Evolutionary conservation across 2,888 invertebrate species (phyloP).

Genomic region (Drosophila leonis): DNA sequence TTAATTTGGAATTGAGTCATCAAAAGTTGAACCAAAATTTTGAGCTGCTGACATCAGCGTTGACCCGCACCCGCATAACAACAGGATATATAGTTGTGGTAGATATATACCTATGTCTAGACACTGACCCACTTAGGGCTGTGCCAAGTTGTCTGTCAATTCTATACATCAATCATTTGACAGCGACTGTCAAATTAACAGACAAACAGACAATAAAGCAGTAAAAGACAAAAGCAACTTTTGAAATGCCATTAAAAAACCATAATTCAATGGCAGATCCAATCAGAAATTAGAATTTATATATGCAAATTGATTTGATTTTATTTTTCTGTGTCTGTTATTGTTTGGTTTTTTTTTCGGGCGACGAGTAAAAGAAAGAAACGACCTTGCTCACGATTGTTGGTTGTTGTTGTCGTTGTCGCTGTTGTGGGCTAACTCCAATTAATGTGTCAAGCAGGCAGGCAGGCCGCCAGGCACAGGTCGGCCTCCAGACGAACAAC

Average conservation of each 20-base stretch:
- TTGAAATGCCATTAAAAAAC: conserved; percentile 65
- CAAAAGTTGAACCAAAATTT: conserved; percentile 6
- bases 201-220: conserved; percentile 25
- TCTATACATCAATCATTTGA: conserved; percentile 63
- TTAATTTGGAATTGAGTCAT: conserved; percentile 16
- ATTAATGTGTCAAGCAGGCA: conserved; percentile 69
- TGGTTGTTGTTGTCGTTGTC: conserved; percentile 4
- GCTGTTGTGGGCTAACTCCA: conserved; percentile 41
- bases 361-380: conserved; percentile 49
- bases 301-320: conserved; percentile 58
- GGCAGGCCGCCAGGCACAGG: conserved; percentile 15
- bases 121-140: conserved; percentile 40
- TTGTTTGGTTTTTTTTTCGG: conserved; percentile 8
- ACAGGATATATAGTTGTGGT: conserved; percentile 25
- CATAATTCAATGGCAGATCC: conserved; percentile 73
- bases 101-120: conserved; percentile 37
- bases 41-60: conserved; percentile 11
- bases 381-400: conserved; percentile 56
- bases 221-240: conserved; percentile 26
- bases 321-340: conserved; percentile 9
- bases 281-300: conserved; percentile 71
- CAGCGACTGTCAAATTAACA: conserved; percentile 64
- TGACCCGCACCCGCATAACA: conserved; percentile 22
- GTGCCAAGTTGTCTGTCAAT: conserved; percentile 23
- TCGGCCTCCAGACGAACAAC: conserved; percentile 37